A percentile compares a stretch with the other conserved stretches of the same genome.
Evolutionary conservation across 2,113 vertebrate genomes (phyloP).

Genomic region (Hymenochirus boettgeri): DNA sequence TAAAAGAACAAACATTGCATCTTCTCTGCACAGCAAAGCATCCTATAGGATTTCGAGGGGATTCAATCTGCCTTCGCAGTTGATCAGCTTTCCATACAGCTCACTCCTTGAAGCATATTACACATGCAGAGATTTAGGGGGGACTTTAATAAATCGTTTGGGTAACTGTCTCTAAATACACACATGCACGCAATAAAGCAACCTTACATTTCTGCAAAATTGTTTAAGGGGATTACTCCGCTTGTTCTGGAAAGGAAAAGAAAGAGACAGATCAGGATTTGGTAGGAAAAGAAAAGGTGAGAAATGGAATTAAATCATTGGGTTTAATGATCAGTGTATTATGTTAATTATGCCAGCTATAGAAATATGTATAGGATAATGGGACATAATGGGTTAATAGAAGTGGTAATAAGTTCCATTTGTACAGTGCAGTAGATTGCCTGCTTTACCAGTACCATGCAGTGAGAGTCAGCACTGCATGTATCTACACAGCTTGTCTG

Average conservation of each 20-base stretch:
- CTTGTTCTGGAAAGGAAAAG: slow-evolving; percentile 83
- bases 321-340: too few relatives aligned
- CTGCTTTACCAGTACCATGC: too few relatives aligned
- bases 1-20: slow-evolving; percentile 4
- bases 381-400: too few relatives aligned
- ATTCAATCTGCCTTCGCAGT: slow-evolving; percentile 47
- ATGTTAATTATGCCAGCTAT: too few relatives aligned
- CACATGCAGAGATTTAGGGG: slow-evolving; percentile 81
- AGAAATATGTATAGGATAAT: too few relatives aligned
- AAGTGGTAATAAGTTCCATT: too few relatives aligned
- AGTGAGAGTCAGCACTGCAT: too few relatives aligned
- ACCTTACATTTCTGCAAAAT: slow-evolving; percentile 85
- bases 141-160: slow-evolving; percentile 41
- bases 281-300: too few relatives aligned
- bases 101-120: slow-evolving; percentile 56
- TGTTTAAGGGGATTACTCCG: slow-evolving; percentile 81
- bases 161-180: slow-evolving; percentile 83
- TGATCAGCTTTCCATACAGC: slow-evolving; percentile 44
- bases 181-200: slow-evolving; percentile 90
- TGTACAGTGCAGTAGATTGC: too few relatives aligned
- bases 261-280: slow-evolving; percentile 58
- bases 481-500: too few relatives aligned
- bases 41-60: slow-evolving; percentile 55
- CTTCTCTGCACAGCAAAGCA: slow-evolving; percentile 41
- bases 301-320: too few relatives aligned